Conservation (phyloP, 2,113 vertebrate species). For the Asarcornis scutulata region DNA sequence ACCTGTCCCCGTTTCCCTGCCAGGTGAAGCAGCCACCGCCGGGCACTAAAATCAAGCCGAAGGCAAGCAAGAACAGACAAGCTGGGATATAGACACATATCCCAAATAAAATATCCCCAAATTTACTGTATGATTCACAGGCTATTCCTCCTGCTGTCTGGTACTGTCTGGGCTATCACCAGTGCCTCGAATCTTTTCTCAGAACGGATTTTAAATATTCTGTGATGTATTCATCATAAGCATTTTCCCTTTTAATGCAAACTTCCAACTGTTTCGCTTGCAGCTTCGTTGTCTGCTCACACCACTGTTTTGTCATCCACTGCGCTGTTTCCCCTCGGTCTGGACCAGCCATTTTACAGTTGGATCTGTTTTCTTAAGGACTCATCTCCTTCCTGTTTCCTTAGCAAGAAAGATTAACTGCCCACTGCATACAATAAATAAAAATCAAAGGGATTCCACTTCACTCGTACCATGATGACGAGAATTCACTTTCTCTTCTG, state of each 20-base stretch:
- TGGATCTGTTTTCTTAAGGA: neutral
- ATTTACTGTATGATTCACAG: neutral
- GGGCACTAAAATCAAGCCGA: neutral
- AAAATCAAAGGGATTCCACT: neutral
- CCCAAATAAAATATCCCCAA: neutral
- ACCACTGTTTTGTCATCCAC: neutral
- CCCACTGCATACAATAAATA: neutral
- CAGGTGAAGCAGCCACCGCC: neutral
- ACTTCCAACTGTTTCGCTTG: neutral
- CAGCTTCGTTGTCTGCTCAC: neutral
- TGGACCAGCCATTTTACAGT: neutral
- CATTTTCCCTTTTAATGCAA: neutral
- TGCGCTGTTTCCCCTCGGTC: neutral
- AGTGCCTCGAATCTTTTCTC: neutral
- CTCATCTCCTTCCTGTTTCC: neutral
- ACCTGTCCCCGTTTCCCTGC: accelerated
- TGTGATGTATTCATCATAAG: neutral
- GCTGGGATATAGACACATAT: neutral
- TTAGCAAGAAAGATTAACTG: neutral
- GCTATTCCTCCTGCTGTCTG: neutral
- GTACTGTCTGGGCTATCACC: neutral
- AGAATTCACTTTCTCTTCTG: neutral
- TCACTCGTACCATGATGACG: neutral
- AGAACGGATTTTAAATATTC: neutral
- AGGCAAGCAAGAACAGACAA: accelerated